Base-by-base conservation (phyloP, 1,140 invertebrate species). In the Heliconius congener region DNA sequence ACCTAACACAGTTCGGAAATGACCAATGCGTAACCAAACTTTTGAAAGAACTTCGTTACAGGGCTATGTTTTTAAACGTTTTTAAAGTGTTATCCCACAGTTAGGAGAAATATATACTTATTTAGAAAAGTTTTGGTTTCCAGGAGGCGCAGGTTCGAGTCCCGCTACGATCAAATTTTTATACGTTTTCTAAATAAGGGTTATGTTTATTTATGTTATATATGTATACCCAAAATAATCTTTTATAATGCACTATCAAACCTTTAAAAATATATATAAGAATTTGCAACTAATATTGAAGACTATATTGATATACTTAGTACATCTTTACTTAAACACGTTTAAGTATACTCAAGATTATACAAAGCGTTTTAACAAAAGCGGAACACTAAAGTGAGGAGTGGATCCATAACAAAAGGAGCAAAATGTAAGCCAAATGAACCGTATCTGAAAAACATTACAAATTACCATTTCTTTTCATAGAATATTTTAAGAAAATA, bases 291-390 rank as follows among this genome's bases (percentile, higher is more conserved):
- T 27, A 30, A 27, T 66, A 66, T 66, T 30, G 60, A 66, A 66
- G 9, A 18, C 4, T 30, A 27, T 27, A 66, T 1, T 5, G 16
- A 30, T 27, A 66, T 30, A 66, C 11, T 3, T 34, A 34, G 2
- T n/a, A 55, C 18, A 55, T 27, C 60, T 27, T 66, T 66, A 30
- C 60, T 66, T 13, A 66, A 66, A 66, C 27, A 66, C 60, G 27
- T 66, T 23, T 66, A 27, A 72, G 71, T n/a, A 72, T 72, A 39
- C 37, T 72, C 71, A 72, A 72, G 71, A 72, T 72, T 39, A 72
- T 39, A 72, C 37, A 42, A 72, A 72, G 71, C 71, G 37, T 72
- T 72, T 72, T n/a, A 71, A 72, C 71, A 72, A 72, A 37, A 72
- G 71, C 37, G 70, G 71, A 72, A 39, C 34, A 72, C 34, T 42